Evolutionary conservation across 2,888 invertebrate genomes (phyloP), one percentile per base, ranked within the genome.

Genomic region (Eristalis pertinax): DNA sequence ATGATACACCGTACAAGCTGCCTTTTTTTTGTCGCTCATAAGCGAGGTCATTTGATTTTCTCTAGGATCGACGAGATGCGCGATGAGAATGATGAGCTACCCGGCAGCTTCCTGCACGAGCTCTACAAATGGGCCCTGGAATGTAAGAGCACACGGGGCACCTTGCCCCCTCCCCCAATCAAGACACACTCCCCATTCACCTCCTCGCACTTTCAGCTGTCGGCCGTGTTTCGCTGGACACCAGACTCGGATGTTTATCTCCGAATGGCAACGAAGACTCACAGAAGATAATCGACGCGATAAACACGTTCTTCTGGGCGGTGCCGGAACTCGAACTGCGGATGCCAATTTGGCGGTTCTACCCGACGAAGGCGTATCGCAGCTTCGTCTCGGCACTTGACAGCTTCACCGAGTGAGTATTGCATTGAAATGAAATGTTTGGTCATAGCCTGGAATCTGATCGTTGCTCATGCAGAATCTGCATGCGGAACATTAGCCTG

Each of bases 81-180:
- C 41, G 95, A 96, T 89, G 94, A 94, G 73, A 94, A 95, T 75
- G 94, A 95, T 10, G 97, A 97, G 92, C 94, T 98, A 91, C 97
- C 97, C 0, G 94, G 94, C 35, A 96, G 97, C 91, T 97, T 98
- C 91, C 95, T 97, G 90, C 97, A 97, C 90, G 97, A 98, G 93
- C 95, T 98, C 81, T 97, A 97, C 92, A 96, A 97, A 91, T 98
- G 98, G 98, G 97, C 98, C 15, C 93, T 98, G 56, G 98, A 98
- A 94, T 98, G 98, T 97, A 93, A 95, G 60, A 24, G n/a, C 43
- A 43, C 43, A 43, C 43, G n/a, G 19, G 19, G 19, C 1, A n/a
- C n/a, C n/a, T n/a, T n/a, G 50, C 2, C 35, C 35, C 32, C 7
- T 0, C 43, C n/a, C n/a, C 7, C 43, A 50, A 50, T 43, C 43